phyloP scores from a whole-genome alignment of 1,140 invertebrate species.

The Caenorhabditis tropicalis region DNA sequence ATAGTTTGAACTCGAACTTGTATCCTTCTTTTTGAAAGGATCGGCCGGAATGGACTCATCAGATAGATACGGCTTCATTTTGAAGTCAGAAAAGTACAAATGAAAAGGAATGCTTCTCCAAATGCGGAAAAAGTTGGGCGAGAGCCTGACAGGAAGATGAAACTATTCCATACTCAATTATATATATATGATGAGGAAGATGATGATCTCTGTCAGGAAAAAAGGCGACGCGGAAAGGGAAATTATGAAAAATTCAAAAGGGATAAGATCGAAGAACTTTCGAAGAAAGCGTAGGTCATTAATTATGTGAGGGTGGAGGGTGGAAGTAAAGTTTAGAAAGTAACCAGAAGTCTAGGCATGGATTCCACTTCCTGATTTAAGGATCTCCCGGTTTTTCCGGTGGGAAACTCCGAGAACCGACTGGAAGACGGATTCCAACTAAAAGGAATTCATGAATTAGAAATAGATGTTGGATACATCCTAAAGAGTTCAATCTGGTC shows the following conservation, averaged over 20 bases:
- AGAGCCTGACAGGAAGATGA: background rate
- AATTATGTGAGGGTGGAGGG: constrained; percentile 17
- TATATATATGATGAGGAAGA: background rate
- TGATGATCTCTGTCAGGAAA: constrained; percentile 1
- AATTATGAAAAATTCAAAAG: constrained; percentile 22
- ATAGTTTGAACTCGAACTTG: background rate
- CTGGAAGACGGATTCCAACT: too few relatives aligned
- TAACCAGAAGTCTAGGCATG: background rate
- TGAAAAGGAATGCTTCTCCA: background rate
- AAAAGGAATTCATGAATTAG: too few relatives aligned
- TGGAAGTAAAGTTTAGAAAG: background rate
- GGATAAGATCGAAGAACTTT: constrained; percentile 7
- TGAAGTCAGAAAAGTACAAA: background rate
- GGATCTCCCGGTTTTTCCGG: background rate
- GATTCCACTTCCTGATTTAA: background rate
- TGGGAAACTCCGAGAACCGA: too few relatives aligned
- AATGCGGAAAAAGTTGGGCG: background rate
- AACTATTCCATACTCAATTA: background rate
- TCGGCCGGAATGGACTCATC: background rate
- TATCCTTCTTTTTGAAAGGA: background rate
- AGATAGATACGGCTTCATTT: background rate
- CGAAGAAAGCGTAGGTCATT: constrained; percentile 21
- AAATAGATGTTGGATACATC: too few relatives aligned
- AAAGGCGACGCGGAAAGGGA: background rate
- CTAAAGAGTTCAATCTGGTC: too few relatives aligned